Evolutionary conservation across 2,797 vertebrate species (phyloP), one percentile per base, ranked within the genome.

Genomic region (Danio kyathit): DNA sequence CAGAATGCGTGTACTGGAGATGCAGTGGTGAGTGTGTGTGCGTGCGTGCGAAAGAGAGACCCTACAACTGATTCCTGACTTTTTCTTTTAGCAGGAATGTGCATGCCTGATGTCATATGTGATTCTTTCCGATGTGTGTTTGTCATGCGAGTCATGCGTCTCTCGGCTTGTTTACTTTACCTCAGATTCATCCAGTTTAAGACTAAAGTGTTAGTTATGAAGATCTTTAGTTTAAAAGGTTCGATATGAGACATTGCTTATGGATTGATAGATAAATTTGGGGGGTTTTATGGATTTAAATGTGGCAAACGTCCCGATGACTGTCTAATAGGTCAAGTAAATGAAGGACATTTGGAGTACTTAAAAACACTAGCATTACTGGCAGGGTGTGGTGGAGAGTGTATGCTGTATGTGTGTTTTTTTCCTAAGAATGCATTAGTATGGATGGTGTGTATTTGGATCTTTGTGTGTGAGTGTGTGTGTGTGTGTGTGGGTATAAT

Each of bases 21-120:
- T 86, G 94, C 87, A 89, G 91, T 91, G 94, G 94, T 95, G 92
- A 95, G 94, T 95, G 60, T 76, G 64, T 44, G 94, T 94, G 69
- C 54, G 65, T 54, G 43, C 65, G 29, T 29, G 61, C 70, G 61
- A 38, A 77, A 85, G n/a, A 44, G 38, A 40, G 38, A 61, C 7
- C 14, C 60, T 2, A 1, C 51, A 12, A 43, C 46, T 52, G 72
- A 59, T 74, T 60, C 9, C 41, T 49, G 4, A 61, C 48, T 52
- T 44, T 43, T 41, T 10, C 9, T 56, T 48, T 66, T 14, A 52
- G 54, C 14, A 43, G 12, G 44, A 41, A n/a, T 51, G 43, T 57
- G 48, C 8, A 38, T 74, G 51, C 52, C n/a, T 67, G 41, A 66
- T n/a, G n/a, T 70, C 29, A 44, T 51, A 9, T 60, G 21, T 16